These are phyloP conservation scores for Candoia aspera DNA, from an alignment of 2,113 vertebrate genomes.

Conservation along the genomic window DNA sequence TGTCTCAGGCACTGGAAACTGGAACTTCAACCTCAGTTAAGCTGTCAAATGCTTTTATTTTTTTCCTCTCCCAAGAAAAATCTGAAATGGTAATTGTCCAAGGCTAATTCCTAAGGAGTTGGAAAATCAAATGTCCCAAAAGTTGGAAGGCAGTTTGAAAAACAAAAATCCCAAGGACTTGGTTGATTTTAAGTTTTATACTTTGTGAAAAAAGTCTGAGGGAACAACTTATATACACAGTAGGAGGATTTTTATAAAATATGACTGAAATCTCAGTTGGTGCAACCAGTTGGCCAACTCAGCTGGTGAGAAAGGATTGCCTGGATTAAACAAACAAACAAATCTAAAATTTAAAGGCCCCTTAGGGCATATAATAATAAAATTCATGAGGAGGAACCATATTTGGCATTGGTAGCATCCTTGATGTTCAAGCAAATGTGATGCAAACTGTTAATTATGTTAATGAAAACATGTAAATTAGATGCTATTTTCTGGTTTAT, in stretches of 20 bases:
- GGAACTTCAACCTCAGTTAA: not conserved
- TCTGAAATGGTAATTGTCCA: not conserved
- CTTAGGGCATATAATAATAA: conserved; percentile 1
- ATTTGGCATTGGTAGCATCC: conserved; percentile 15
- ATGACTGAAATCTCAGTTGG: not conserved
- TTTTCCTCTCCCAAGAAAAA: not conserved
- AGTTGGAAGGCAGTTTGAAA: not conserved
- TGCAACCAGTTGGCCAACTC: not conserved
- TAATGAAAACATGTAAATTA: conserved; percentile 39
- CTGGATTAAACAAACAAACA: not conserved
- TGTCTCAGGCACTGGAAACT: not conserved
- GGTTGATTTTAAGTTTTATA: not conserved
- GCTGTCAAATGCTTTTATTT: not conserved
- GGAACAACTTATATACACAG: not conserved
- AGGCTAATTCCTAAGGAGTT: not conserved
- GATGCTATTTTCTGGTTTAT: conserved; percentile 17
- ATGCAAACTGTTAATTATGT: conserved; percentile 27
- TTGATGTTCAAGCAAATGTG: conserved; percentile 24
- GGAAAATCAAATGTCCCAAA: not conserved
- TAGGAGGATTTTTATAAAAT: not conserved
- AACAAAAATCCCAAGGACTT: not conserved
- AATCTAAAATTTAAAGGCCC: not conserved
- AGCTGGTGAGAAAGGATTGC: not conserved
- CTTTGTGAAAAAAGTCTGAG: not conserved
- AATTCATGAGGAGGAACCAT: conserved; percentile 1